phyloP scores from a whole-genome alignment of 2,888 invertebrate species.

The Macrophya alboannulata region DNA sequence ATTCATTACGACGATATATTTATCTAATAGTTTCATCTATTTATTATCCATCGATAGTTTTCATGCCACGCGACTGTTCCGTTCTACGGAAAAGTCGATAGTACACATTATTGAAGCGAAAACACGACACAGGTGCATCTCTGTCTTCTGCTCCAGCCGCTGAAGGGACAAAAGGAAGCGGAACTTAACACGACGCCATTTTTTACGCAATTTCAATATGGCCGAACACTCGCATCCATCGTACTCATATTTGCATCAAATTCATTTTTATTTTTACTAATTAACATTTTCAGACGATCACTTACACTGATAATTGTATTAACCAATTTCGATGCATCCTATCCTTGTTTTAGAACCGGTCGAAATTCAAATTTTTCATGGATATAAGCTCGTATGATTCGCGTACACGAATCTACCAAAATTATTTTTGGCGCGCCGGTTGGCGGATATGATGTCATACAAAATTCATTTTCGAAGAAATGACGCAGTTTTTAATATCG shows the following conservation, averaged over 20 bases:
- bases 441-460: not conserved
- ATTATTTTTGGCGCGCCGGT: slow-evolving; percentile 47
- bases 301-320: not conserved
- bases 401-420: not conserved
- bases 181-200: slow-evolving; percentile 41
- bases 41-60: not conserved
- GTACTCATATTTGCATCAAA: slow-evolving; percentile 2
- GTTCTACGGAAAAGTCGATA: slow-evolving; percentile 9
- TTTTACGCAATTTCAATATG: slow-evolving; percentile 42
- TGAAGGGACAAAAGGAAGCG: slow-evolving; percentile 53
- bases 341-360: not conserved
- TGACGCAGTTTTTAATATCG: not conserved
- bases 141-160: slow-evolving; percentile 54
- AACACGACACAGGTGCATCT: slow-evolving; percentile 50
- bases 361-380: not conserved
- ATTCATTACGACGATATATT: slow-evolving; percentile 32
- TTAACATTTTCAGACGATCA: not conserved
- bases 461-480: not conserved
- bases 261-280: not conserved
- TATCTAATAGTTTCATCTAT: not conserved
- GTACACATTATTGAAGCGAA: slow-evolving; percentile 31
- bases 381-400: slow-evolving; percentile 24
- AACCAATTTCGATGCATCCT: not conserved
- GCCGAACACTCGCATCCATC: slow-evolving; percentile 27
- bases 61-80: slow-evolving; percentile 43